Evolutionary conservation across 2,797 vertebrate genomes (phyloP).

Genomic region (Enoplosus armatus): DNA sequence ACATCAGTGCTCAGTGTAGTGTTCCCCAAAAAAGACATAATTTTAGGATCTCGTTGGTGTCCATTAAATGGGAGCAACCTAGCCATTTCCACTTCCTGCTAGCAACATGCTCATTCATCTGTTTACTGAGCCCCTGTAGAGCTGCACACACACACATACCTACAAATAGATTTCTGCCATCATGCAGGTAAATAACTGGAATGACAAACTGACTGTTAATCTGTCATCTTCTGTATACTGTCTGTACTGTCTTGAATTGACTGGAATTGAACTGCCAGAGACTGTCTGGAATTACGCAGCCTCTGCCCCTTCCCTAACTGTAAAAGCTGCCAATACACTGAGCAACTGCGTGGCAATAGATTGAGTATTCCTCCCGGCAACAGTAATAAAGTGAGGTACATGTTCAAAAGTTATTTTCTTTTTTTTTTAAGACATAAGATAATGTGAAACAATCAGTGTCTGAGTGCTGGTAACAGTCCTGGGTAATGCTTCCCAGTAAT

Average conservation of each 20-base stretch:
- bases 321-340: conserved; percentile 32
- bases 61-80: background rate
- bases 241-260: conserved; percentile 35
- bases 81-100: conserved; percentile 26
- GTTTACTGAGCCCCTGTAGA: conserved; percentile 4
- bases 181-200: conserved; percentile 23
- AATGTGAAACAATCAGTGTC: conserved; percentile 18
- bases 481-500: conserved; percentile 9
- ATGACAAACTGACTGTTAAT: conserved; percentile 68
- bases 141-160: conserved; percentile 17
- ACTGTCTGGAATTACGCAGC: conserved; percentile 11
- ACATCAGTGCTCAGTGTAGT: background rate
- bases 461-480: conserved; percentile 6
- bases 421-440: conserved; percentile 5
- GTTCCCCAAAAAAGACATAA: background rate
- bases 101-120: conserved; percentile 23
- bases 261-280: conserved; percentile 14
- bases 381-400: conserved; percentile 24
- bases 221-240: conserved; percentile 34
- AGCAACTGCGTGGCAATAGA: conserved; percentile 33
- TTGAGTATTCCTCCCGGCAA: conserved; percentile 16
- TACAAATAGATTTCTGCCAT: conserved; percentile 19
- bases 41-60: background rate
- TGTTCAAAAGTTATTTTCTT: conserved; percentile 15
- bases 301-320: conserved; percentile 17